These are phyloP conservation scores for Limenitis camilla DNA, from an alignment of 2,888 invertebrate genomes.

Conservation along the genomic window DNA sequence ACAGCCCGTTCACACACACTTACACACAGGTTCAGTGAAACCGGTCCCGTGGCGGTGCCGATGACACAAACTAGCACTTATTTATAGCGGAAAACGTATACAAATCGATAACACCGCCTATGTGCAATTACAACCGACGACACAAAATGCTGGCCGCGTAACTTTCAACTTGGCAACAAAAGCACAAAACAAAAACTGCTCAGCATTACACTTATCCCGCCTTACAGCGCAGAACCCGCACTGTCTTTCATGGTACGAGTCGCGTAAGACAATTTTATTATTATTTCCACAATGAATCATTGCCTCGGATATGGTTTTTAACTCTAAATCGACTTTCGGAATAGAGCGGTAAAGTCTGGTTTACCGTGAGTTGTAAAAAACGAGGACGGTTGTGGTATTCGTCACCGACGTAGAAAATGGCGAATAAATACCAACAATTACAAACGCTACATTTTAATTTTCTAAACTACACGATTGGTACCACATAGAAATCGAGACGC, in stretches of 20 bases:
- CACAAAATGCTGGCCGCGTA: constrained; percentile 35
- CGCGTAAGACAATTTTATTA: constrained; percentile 48
- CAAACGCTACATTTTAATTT: constrained; percentile 41
- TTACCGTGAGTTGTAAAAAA: constrained; percentile 49
- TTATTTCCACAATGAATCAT: constrained; percentile 68
- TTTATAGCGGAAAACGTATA: constrained; percentile 68
- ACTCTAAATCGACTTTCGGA: constrained; percentile 53
- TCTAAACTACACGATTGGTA: constrained; percentile 11
- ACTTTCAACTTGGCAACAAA: constrained; percentile 37
- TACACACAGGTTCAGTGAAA: constrained; percentile 59
- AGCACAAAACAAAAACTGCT: constrained; percentile 24
- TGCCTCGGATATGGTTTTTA: constrained; percentile 48
- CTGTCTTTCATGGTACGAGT: constrained; percentile 19
- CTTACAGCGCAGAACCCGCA: constrained; percentile 30
- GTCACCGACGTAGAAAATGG: constrained; percentile 74
- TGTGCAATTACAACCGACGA: constrained; percentile 34
- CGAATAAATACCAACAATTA: constrained; percentile 74
- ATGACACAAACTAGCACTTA: constrained; percentile 68
- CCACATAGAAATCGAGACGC: constrained; percentile 31
- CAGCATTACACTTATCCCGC: constrained; percentile 35
- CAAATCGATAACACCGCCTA: constrained; percentile 63
- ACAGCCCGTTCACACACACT: constrained; percentile 33
- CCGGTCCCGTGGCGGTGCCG: constrained; percentile 52
- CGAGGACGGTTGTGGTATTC: constrained; percentile 69
- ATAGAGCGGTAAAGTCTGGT: constrained; percentile 60